A percentile compares a stretch with the other conserved stretches of the same genome.
phyloP scores from a whole-genome alignment of 1,140 invertebrate species.

The Hesperophylax magnus region DNA sequence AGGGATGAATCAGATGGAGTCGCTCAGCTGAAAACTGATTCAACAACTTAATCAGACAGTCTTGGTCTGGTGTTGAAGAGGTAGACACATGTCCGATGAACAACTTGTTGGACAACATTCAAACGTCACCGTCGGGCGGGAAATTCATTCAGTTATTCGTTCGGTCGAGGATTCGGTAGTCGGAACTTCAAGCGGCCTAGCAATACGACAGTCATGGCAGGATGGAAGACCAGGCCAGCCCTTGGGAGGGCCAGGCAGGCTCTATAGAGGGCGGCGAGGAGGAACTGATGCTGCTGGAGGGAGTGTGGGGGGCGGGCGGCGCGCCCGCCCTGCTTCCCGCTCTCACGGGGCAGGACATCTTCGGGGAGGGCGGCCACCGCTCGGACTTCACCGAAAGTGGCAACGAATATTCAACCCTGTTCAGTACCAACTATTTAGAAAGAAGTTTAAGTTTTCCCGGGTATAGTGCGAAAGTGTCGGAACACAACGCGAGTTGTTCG shows the following conservation, averaged over 20 bases:
- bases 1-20: conserved; percentile 17
- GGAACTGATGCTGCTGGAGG: conserved; percentile 30
- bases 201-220: conserved; percentile 37
- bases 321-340: conserved; percentile 33
- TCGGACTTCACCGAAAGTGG: not conserved
- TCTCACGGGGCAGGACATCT: conserved; percentile 27
- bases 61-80: not conserved
- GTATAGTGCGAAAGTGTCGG: not conserved
- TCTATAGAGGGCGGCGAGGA: conserved; percentile 27
- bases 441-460: not conserved
- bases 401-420: not conserved
- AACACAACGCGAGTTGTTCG: not conserved
- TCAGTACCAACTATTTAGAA: not conserved
- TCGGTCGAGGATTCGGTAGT: not conserved
- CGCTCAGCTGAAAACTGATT: not conserved
- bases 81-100: not conserved
- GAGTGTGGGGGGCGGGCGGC: conserved; percentile 31
- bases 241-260: conserved; percentile 20
- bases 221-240: conserved; percentile 24
- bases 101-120: too few relatives aligned
- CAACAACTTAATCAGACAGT: not conserved
- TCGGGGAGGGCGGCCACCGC: conserved; percentile 11
- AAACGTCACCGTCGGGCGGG: too few relatives aligned
- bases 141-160: too few relatives aligned
- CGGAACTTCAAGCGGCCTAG: not conserved